A percentile compares a stretch with the other conserved stretches of the same genome.
phyloP scores from a whole-genome alignment of 1,140 invertebrate genomes.

The Fopius arisanus region DNA sequence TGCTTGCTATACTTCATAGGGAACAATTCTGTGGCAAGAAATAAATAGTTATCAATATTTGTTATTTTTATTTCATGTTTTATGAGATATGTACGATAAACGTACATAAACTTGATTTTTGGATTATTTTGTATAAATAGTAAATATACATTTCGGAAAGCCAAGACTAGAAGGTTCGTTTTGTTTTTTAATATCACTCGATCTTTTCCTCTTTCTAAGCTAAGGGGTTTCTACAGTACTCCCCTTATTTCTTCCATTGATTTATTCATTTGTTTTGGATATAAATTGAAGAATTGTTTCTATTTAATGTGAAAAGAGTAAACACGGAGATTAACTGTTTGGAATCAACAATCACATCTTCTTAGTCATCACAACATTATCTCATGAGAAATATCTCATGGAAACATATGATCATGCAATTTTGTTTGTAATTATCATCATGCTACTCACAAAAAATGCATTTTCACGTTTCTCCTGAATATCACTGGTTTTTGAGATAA shows the following conservation, averaged over 20 bases:
- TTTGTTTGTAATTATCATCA: too few species aligned
- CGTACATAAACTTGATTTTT: constrained; percentile 37
- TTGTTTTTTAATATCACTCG: constrained; percentile 4
- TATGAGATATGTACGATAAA: constrained; percentile 33
- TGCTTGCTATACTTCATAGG: background rate
- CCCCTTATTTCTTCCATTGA: constrained; percentile 3
- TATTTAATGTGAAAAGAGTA: background rate
- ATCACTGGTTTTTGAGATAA: background rate
- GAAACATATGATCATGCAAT: too few species aligned
- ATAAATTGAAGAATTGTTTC: background rate
- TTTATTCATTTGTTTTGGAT: background rate
- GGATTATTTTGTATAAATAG: constrained; percentile 39
- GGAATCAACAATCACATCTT: background rate
- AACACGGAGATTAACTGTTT: background rate
- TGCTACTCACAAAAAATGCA: background rate
- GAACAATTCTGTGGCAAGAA: background rate
- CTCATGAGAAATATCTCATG: too few species aligned
- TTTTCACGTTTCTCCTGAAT: background rate
- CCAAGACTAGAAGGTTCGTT: constrained; percentile 30
- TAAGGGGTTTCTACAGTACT: too few species aligned
- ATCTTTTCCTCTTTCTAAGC: background rate
- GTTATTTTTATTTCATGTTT: background rate
- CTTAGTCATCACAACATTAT: background rate
- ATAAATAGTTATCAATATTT: background rate
- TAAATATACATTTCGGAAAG: constrained; percentile 38